These are phyloP conservation scores for Eulemur albifrons DNA, from an alignment of 2,797 vertebrate species.

Conservation along the genomic window DNA sequence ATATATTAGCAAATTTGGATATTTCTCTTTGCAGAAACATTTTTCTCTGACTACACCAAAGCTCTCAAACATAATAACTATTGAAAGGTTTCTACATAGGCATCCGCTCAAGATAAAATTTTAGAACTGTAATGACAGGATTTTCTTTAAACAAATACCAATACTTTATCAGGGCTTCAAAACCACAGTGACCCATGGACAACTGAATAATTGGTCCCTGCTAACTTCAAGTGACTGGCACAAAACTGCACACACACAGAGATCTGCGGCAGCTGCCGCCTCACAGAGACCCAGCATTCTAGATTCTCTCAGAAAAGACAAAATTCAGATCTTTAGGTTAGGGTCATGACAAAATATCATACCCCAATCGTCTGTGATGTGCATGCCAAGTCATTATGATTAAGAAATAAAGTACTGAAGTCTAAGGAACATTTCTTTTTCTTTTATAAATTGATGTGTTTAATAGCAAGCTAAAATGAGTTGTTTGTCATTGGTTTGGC, in stretches of 20 bases:
- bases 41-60: slow-evolving; percentile 49
- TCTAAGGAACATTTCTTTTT: neutral
- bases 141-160: slow-evolving; percentile 13
- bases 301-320: neutral
- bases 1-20: slow-evolving; percentile 53
- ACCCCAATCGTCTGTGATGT: neutral
- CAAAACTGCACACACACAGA: neutral
- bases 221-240: neutral
- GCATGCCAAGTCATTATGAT: neutral
- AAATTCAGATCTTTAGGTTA: neutral
- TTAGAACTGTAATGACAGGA: neutral
- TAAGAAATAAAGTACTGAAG: neutral
- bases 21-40: slow-evolving; percentile 53
- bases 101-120: slow-evolving; percentile 35
- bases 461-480: neutral
- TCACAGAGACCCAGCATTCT: neutral
- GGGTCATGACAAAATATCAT: neutral
- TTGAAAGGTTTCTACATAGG: neutral
- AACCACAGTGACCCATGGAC: neutral
- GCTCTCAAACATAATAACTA: neutral
- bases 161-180: neutral
- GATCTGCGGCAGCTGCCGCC: rapidly evolving
- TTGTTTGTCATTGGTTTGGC: neutral
- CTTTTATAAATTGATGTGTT: neutral
- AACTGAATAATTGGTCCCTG: neutral